Conservation (phyloP, 2,797 vertebrate species). For the Mormyrops attenuatus region DNA sequence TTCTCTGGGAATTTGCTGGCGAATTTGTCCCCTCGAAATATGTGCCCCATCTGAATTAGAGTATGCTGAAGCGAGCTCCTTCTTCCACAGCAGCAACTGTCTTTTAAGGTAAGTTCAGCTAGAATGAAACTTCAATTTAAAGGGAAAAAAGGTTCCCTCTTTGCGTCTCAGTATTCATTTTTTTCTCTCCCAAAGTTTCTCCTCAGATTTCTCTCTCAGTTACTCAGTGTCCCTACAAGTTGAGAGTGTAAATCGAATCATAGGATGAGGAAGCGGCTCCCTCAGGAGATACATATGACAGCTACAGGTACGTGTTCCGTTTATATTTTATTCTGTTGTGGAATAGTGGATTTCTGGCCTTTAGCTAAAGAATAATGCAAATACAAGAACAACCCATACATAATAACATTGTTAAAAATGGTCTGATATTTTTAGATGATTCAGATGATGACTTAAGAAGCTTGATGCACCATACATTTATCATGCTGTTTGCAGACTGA, state of each 20-base stretch:
- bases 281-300: background rate
- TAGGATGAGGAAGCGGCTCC: background rate
- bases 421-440: background rate
- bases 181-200: slow-evolving; percentile 40
- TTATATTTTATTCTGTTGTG: background rate
- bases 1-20: slow-evolving; percentile 91
- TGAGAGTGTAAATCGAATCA: slow-evolving; percentile 16
- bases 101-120: slow-evolving; percentile 63
- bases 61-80: slow-evolving; percentile 67
- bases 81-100: slow-evolving; percentile 65
- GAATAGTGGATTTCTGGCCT: background rate
- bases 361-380: background rate
- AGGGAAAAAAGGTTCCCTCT: background rate
- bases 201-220: background rate
- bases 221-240: background rate
- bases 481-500: background rate
- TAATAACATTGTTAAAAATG: background rate
- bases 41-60: slow-evolving; percentile 77
- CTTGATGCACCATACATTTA: background rate
- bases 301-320: background rate
- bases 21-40: slow-evolving; percentile 67
- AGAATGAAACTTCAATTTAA: slow-evolving; percentile 67
- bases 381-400: background rate
- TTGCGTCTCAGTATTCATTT: slow-evolving; percentile 46
- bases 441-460: background rate